Evolutionary conservation across 2,888 invertebrate species (phyloP).

Genomic region (Zygothrica quintamaculata): DNA sequence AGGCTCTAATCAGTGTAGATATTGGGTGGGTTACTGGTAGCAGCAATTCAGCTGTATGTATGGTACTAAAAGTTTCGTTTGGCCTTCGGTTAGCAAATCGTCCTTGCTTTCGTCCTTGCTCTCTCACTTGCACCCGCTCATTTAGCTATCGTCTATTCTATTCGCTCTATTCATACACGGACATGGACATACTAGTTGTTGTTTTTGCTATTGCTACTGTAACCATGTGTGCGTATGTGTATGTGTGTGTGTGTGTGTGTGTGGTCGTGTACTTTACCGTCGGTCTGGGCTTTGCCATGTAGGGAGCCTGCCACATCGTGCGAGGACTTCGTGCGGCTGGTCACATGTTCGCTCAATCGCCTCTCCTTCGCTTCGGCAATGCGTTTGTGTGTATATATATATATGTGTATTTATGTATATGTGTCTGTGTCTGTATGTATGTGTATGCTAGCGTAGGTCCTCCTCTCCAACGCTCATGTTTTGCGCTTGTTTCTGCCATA

Average conservation of each 20-base stretch:
- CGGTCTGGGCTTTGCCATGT: slow-evolving; percentile 49
- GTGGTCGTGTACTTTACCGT: slow-evolving; percentile 68
- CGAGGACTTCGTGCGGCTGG: slow-evolving; percentile 35
- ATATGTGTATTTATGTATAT: slow-evolving; percentile 19
- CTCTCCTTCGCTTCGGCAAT: slow-evolving; percentile 29
- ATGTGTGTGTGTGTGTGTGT: slow-evolving; percentile 26
- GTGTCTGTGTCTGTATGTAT: slow-evolving; percentile 31
- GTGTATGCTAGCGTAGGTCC: slow-evolving; percentile 59
- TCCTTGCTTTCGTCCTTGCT: slow-evolving; percentile 37
- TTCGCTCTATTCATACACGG: slow-evolving; percentile 48
- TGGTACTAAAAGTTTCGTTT: slow-evolving; percentile 47
- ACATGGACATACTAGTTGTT: slow-evolving; percentile 41
- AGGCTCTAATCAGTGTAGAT: slow-evolving; percentile 42
- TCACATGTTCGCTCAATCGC: slow-evolving; percentile 31
- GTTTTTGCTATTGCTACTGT: slow-evolving; percentile 40
- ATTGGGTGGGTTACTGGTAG: background rate
- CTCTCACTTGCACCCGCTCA: slow-evolving; percentile 36
- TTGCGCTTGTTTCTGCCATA: slow-evolving; percentile 74
- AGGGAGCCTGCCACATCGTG: slow-evolving; percentile 44
- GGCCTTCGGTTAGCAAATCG: slow-evolving; percentile 74
- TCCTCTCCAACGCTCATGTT: slow-evolving; percentile 58
- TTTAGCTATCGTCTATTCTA: slow-evolving; percentile 37
- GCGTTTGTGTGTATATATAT: slow-evolving; percentile 22
- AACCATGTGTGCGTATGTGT: slow-evolving; percentile 19
- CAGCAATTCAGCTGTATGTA: slow-evolving; percentile 9